Evolutionary conservation across 2,888 invertebrate species (phyloP).

Genomic region (Amorpha juglandis): DNA sequence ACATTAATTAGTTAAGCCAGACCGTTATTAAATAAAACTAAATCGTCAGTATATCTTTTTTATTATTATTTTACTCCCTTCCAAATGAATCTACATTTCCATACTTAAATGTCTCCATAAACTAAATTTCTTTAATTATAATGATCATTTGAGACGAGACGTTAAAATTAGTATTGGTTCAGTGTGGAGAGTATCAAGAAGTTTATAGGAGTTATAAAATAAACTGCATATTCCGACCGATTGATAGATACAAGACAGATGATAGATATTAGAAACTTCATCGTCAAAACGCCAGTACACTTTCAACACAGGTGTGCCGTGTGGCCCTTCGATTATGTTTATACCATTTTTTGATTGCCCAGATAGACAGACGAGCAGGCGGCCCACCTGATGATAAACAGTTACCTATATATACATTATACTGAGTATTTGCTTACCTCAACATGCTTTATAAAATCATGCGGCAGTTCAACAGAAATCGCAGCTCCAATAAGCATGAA

Average conservation of each 20-base stretch:
- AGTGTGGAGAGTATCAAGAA: not conserved
- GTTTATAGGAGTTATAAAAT: constrained; percentile 29
- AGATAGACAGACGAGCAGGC: too few species aligned
- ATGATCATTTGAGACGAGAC: constrained; percentile 25
- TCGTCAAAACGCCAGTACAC: not conserved
- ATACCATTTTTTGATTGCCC: too few species aligned
- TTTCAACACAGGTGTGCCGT: not conserved
- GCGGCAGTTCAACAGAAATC: constrained; percentile 51
- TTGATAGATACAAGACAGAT: constrained; percentile 28
- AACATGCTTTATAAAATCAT: constrained; percentile 48
- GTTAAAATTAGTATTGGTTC: constrained; percentile 28
- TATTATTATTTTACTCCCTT: too few species aligned
- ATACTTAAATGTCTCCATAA: too few species aligned
- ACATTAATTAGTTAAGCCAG: too few species aligned
- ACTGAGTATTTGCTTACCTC: constrained; percentile 38
- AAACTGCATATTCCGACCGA: constrained; percentile 28
- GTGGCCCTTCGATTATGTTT: not conserved
- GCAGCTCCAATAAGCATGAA: constrained; percentile 47
- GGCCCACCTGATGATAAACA: too few species aligned
- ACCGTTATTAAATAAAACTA: not conserved
- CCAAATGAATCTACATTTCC: too few species aligned
- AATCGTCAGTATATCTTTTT: too few species aligned
- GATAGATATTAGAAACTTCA: constrained; percentile 25
- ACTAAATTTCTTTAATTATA: constrained; percentile 1
- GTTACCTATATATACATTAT: not conserved